phyloP scores from a whole-genome alignment of 64 coral and sea anemone genomes.

The Stylophora pistillata region DNA sequence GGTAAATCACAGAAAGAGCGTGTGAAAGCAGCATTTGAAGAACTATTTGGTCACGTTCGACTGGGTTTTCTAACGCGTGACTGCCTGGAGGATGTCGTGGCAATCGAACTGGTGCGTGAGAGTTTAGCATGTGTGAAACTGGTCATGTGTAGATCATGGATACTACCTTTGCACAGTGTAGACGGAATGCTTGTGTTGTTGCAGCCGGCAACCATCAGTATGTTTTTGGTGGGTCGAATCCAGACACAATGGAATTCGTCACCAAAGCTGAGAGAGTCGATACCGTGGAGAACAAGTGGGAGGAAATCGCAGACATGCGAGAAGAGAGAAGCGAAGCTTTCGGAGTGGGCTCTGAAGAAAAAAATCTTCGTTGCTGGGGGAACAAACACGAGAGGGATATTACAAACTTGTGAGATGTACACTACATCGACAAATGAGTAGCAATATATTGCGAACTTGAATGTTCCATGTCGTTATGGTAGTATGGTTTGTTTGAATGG shows the following conservation, averaged over 20 bases:
- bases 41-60: not conserved
- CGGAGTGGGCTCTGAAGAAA: not conserved
- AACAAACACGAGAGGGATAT: not conserved
- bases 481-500: no score
- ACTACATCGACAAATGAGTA: no score
- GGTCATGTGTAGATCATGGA: not conserved
- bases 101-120: not conserved
- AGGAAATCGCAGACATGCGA: no score
- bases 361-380: constrained; percentile 17
- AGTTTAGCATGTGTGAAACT: not conserved
- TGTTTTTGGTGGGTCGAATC: not conserved
- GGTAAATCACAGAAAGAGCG: no score
- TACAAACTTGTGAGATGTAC: no score
- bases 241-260: not conserved
- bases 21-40: not conserved
- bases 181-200: no score
- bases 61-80: not conserved
- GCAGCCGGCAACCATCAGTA: not conserved
- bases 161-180: no score
- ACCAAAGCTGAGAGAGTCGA: no score
- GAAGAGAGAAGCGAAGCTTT: not conserved
- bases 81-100: not conserved
- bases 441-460: no score
- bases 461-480: no score
- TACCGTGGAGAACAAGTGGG: no score